These are phyloP conservation scores for Myocastor coypus DNA, from an alignment of 2,113 vertebrate genomes.

Conservation along the genomic window DNA sequence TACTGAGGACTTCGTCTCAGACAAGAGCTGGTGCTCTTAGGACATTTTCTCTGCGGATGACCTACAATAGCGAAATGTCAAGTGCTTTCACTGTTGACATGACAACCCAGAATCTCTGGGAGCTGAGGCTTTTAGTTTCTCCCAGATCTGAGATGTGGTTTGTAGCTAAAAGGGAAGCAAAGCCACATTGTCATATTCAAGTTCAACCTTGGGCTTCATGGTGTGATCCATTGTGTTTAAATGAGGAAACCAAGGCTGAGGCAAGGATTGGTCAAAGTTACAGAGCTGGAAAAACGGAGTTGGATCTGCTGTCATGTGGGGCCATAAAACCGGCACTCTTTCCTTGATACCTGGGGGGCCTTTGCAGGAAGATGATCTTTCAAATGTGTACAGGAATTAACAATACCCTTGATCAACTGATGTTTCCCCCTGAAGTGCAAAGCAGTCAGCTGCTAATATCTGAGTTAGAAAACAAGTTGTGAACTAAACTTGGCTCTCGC, in stretches of 20 bases:
- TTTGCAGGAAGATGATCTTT: slow-evolving; percentile 27
- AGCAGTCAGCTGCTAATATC: neutral
- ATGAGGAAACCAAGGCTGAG: neutral
- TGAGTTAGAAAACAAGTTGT: neutral
- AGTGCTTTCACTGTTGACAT: neutral
- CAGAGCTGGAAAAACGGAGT: neutral
- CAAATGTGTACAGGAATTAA: neutral
- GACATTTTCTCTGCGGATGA: neutral
- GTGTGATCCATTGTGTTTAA: neutral
- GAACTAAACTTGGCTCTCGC: neutral
- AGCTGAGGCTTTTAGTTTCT: neutral
- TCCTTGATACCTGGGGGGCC: neutral
- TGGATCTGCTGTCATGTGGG: neutral
- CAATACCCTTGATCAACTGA: neutral
- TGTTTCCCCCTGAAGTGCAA: neutral
- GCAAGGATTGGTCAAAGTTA: neutral
- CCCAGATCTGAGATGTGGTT: neutral
- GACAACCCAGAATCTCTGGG: neutral
- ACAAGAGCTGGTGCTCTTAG: neutral
- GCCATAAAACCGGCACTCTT: neutral
- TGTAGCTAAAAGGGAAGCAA: neutral
- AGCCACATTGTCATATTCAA: neutral
- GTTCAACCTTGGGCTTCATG: neutral
- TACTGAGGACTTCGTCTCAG: neutral
- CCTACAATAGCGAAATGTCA: neutral